Evolutionary conservation across 2,113 vertebrate species (phyloP).

Genomic region (Pollachius pollachius): DNA sequence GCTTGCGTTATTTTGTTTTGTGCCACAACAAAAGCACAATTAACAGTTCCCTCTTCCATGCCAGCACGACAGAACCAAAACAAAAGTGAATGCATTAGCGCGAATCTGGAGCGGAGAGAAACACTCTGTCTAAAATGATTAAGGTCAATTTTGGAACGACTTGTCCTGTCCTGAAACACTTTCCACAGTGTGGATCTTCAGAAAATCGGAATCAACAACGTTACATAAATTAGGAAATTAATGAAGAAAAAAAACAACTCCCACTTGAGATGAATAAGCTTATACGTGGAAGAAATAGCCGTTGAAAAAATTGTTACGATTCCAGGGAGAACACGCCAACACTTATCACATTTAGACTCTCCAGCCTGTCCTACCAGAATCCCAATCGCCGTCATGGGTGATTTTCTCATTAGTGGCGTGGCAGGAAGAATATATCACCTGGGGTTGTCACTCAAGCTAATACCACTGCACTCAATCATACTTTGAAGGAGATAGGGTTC

Average conservation of each 20-base stretch:
- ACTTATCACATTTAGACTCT: too few relatives aligned
- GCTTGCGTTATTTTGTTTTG: constrained; percentile 72
- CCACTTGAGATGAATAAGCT: background rate
- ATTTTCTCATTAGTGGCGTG: too few relatives aligned
- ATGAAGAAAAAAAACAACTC: constrained; percentile 37
- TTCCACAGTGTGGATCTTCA: constrained; percentile 11
- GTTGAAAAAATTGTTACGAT: too few relatives aligned
- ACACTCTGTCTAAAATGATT: constrained; percentile 46
- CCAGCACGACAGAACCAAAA: constrained; percentile 57
- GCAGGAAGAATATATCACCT: too few relatives aligned
- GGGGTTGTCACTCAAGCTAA: too few relatives aligned
- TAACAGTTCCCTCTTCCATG: constrained; percentile 56
- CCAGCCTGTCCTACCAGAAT: too few relatives aligned
- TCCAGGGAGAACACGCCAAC: too few relatives aligned
- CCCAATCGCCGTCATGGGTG: too few relatives aligned
- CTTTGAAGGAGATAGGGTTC: background rate
- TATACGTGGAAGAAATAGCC: too few relatives aligned
- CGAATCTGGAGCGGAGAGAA: constrained; percentile 46
- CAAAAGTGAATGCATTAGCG: constrained; percentile 55
- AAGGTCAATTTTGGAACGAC: constrained; percentile 36
- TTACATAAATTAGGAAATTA: constrained; percentile 25
- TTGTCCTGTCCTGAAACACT: constrained; percentile 25
- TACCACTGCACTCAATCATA: constrained; percentile 1
- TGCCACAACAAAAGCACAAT: constrained; percentile 66
- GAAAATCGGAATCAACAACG: constrained; percentile 1